phyloP scores from a whole-genome alignment of 2,888 invertebrate genomes.

The Cantharis rufa region DNA sequence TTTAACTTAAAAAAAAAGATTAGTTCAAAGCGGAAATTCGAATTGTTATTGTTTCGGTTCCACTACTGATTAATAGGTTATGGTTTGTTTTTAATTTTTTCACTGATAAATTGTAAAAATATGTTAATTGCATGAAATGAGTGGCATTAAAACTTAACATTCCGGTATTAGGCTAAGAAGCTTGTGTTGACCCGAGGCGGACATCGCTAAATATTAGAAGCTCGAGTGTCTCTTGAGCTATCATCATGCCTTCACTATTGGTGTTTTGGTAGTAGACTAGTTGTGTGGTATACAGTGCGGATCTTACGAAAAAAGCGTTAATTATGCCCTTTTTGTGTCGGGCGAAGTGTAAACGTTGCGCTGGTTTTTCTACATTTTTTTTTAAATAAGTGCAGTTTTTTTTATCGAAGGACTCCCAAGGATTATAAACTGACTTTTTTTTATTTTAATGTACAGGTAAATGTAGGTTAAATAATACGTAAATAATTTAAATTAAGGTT shows the following conservation, averaged over 20 bases:
- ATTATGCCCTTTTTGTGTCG: background rate
- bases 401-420: background rate
- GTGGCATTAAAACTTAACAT: constrained; percentile 15
- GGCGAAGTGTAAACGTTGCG: background rate
- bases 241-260: constrained; percentile 21
- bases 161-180: constrained; percentile 22
- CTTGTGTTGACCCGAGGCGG: constrained; percentile 23
- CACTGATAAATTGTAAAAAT: background rate
- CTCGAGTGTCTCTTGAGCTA: constrained; percentile 23
- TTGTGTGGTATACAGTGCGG: constrained; percentile 24
- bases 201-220: constrained; percentile 29
- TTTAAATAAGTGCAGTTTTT: background rate
- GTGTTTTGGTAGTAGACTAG: constrained; percentile 23
- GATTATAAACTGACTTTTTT: background rate
- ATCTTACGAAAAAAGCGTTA: constrained; percentile 11
- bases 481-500: background rate
- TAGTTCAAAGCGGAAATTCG: background rate
- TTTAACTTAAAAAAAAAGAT: background rate
- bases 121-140: constrained; percentile 5
- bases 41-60: background rate
- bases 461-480: background rate
- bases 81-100: background rate
- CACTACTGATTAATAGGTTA: background rate
- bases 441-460: background rate
- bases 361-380: constrained; percentile 4